Evolutionary conservation across 2,113 vertebrate species (phyloP).

Genomic region (Callochromis pleurospilus): DNA sequence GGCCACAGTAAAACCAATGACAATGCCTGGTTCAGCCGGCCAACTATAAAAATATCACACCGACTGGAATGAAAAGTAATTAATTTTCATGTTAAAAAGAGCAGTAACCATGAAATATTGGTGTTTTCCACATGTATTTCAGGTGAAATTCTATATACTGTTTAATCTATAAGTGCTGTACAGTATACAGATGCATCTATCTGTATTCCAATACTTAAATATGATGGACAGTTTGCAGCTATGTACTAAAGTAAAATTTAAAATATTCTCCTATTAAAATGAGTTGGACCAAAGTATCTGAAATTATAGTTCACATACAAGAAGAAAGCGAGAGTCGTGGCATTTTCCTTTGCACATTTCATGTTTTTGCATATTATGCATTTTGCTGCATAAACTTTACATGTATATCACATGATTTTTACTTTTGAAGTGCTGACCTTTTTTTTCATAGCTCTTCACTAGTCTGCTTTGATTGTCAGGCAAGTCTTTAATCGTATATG

Average conservation of each 20-base stretch:
- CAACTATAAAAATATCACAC: background rate
- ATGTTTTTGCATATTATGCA: background rate
- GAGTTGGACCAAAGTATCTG: background rate
- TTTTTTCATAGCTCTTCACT: background rate
- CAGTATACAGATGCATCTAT: fast-evolving
- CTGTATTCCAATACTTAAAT: background rate
- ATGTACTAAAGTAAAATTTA: background rate
- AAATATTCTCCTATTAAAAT: background rate
- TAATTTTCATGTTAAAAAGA: background rate
- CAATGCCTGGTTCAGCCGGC: background rate
- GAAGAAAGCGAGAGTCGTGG: background rate
- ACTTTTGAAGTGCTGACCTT: background rate
- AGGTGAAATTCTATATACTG: background rate
- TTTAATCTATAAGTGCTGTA: background rate
- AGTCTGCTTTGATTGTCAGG: background rate
- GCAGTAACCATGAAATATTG: background rate
- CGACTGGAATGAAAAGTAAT: background rate
- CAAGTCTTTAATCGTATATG: background rate
- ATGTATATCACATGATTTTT: background rate
- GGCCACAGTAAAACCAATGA: background rate
- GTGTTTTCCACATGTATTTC: background rate
- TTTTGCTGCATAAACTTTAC: background rate
- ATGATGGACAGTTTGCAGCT: background rate
- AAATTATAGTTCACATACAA: background rate
- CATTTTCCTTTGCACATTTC: background rate